Evolutionary conservation across 2,797 vertebrate species (phyloP).

Genomic region (Fundulus diaphanus): DNA sequence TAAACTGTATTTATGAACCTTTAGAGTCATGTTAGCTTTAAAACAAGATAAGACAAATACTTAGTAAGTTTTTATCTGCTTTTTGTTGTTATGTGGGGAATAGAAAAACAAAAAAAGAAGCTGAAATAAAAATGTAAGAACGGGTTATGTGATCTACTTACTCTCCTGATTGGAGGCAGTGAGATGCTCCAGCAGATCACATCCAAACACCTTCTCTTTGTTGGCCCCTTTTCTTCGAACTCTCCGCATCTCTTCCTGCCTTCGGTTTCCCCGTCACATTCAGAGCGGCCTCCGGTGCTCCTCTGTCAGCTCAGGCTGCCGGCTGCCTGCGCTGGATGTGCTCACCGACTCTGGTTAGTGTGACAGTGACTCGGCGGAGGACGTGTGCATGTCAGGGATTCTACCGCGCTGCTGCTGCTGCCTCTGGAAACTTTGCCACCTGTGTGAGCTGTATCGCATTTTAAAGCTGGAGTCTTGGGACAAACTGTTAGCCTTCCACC

Average conservation of each 20-base stretch:
- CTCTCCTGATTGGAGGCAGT: slow-evolving; percentile 84
- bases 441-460: slow-evolving; percentile 30
- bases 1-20: neutral
- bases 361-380: slow-evolving; percentile 17
- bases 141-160: slow-evolving; percentile 68
- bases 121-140: too few relatives aligned
- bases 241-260: slow-evolving; percentile 68
- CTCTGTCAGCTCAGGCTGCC: slow-evolving; percentile 3
- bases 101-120: neutral
- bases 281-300: slow-evolving; percentile 36
- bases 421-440: slow-evolving; percentile 44
- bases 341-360: slow-evolving; percentile 40
- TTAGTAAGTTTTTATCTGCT: neutral
- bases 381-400: slow-evolving; percentile 51
- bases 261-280: slow-evolving; percentile 56
- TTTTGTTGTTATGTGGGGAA: neutral
- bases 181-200: slow-evolving; percentile 89
- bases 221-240: slow-evolving; percentile 83
- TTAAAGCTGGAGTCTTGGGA: slow-evolving; percentile 23
- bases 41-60: neutral
- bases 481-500: slow-evolving; percentile 33
- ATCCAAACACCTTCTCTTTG: slow-evolving; percentile 93
- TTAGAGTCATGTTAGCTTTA: neutral
- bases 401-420: slow-evolving; percentile 18
- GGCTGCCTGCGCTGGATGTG: slow-evolving; percentile 11